Conservation (phyloP, 2,113 vertebrate species). For the Carassius carassius region DNA sequence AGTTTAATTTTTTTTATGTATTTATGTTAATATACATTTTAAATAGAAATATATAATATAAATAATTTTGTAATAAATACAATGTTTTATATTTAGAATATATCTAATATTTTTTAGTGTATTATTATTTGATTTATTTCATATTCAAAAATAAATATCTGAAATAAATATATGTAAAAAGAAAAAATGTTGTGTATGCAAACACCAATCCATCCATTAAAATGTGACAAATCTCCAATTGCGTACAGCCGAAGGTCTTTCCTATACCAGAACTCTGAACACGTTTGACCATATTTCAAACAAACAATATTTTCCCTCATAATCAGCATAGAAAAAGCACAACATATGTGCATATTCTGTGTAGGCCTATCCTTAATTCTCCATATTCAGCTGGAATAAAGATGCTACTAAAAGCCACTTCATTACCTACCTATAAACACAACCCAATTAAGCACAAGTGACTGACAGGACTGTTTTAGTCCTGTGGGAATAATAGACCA, state of each 20-base stretch:
- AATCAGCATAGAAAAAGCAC: not conserved
- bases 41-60: too few species aligned
- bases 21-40: too few species aligned
- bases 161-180: not conserved
- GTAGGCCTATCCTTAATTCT: not conserved
- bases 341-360: too few species aligned
- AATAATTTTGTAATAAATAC: too few species aligned
- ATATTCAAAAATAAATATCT: not conserved
- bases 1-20: too few species aligned
- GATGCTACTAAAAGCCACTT: not conserved
- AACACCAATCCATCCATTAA: not conserved
- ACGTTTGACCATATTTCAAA: not conserved
- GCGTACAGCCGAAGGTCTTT: too few species aligned
- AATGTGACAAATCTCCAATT: not conserved
- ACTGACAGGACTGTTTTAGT: constrained; percentile 1
- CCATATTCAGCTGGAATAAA: not conserved
- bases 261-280: too few species aligned
- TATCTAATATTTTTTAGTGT: not conserved
- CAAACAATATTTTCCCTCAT: not conserved
- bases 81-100: not conserved
- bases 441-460: constrained; percentile 17
- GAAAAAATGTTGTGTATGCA: not conserved
- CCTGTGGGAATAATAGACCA: constrained; percentile 33
- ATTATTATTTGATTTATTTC: not conserved
- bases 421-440: constrained; percentile 39